Conservation (phyloP, 2,888 invertebrate species). For the Ochropleura leucogaster region DNA sequence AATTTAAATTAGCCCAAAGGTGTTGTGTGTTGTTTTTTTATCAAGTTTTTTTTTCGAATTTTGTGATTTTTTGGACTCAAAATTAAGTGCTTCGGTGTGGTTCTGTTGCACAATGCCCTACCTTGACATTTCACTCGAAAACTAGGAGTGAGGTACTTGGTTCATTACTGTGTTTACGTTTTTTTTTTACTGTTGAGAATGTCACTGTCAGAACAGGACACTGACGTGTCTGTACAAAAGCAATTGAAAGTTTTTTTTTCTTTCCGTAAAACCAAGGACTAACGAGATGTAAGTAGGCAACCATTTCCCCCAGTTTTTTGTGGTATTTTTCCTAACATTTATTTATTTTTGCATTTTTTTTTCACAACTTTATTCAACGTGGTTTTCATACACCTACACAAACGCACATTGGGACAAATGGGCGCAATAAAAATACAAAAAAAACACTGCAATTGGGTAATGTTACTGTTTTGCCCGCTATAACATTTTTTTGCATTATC, state of each 20-base stretch:
- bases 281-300: constrained; percentile 82
- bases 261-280: constrained; percentile 79
- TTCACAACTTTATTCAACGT: constrained; percentile 78
- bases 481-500: constrained; percentile 64
- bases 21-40: constrained; percentile 81
- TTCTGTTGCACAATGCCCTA: constrained; percentile 87
- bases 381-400: constrained; percentile 74
- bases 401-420: constrained; percentile 80
- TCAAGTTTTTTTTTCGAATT: constrained; percentile 61
- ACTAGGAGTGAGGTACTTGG: constrained; percentile 85
- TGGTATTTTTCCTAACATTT: constrained; percentile 69
- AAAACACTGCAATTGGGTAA: constrained; percentile 77
- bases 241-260: constrained; percentile 71
- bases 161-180: constrained; percentile 73
- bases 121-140: constrained; percentile 88
- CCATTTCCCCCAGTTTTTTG: constrained; percentile 51
- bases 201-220: constrained; percentile 82
- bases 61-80: constrained; percentile 88
- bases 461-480: constrained; percentile 73
- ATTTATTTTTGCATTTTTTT: constrained; percentile 69
- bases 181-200: constrained; percentile 71
- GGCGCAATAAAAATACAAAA: constrained; percentile 67
- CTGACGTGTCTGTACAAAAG: constrained; percentile 76
- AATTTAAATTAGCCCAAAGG: constrained; percentile 84
- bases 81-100: constrained; percentile 82